Evolutionary conservation across 2,113 vertebrate species (phyloP), one percentile per base, ranked within the genome.

Genomic region (Amphiprion percula): DNA sequence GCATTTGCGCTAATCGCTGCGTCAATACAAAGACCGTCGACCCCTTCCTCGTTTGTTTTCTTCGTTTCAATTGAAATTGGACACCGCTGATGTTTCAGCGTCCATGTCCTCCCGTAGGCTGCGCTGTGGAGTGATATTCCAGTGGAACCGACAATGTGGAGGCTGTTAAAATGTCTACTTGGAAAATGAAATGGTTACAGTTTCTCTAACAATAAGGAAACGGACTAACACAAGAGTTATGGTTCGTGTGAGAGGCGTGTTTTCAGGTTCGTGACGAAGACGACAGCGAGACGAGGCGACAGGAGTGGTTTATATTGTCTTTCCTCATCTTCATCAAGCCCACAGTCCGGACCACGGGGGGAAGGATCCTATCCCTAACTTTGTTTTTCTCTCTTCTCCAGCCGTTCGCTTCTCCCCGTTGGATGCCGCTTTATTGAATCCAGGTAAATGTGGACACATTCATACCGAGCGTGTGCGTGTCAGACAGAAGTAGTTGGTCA

Each of bases 131-230:
- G 88, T 77, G 89, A 95, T 96, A 95, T 78, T 30, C 19, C 21
- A 65, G 55, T 86, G 90, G 90, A 90, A 87, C 87, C 93, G 93
- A 96, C 95, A 95, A 95, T 96, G 94, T 95, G 94, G 93, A 96
- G 93, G 95, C 82, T 94, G 94, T 88, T 93, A 95, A 95, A 92
- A 95, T 95, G 95, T 95, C 95, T 94, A 93, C 95, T 93, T 88
- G 85, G 92, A 92, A 90, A 94, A 94, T 94, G 93, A 96, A 90
- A 94, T 91, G 88, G 84, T 93, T 85, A 89, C 84, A 90, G 77
- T 92, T 91, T 90, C 86, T 91, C 74, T 79, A 74, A 85, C 69
- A 39, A 47, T 53, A 88, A 89, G 70, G 83, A 87, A 83, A 80
- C 61, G 19, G 80, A 78, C 23, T 58, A 44, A 77, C 37, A 17